A percentile compares a stretch with the other conserved stretches of the same genome.
Conservation (phyloP, 2,113 vertebrate genomes). For the Micromys minutus region DNA sequence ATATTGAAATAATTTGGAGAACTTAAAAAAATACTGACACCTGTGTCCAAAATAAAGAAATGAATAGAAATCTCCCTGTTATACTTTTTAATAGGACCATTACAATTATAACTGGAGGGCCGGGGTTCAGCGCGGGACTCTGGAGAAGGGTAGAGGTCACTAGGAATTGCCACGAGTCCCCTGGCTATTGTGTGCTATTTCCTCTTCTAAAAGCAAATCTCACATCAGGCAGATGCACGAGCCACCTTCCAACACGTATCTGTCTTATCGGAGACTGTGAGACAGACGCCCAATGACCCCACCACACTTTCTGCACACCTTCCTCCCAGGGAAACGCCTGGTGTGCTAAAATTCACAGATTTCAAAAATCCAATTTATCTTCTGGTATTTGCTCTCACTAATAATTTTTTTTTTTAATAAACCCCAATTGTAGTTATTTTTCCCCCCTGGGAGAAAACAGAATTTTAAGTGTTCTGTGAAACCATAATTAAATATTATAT, state of each 20-base stretch:
- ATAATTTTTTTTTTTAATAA: slow-evolving; percentile 72
- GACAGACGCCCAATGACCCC: neutral
- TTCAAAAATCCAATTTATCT: slow-evolving; percentile 71
- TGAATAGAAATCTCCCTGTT: neutral
- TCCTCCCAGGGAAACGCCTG: slow-evolving; percentile 40
- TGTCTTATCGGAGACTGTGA: neutral
- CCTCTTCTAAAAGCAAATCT: neutral
- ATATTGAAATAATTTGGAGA: neutral
- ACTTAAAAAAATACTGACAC: neutral
- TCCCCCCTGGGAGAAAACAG: neutral
- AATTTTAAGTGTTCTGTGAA: slow-evolving; percentile 55
- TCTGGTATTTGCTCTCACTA: slow-evolving; percentile 62
- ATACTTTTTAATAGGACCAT: neutral
- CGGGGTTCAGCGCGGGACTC: neutral
- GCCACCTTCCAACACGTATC: neutral
- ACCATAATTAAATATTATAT: slow-evolving; percentile 68
- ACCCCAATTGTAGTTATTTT: slow-evolving; percentile 37
- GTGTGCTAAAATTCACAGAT: slow-evolving; percentile 59
- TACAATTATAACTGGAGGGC: neutral
- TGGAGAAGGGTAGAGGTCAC: neutral
- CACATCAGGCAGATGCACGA: neutral
- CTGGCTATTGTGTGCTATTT: neutral
- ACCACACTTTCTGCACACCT: neutral
- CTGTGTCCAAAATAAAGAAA: neutral
- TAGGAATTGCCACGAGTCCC: neutral